A percentile compares a stretch with the other conserved stretches of the same genome.
phyloP scores from a whole-genome alignment of 2,888 invertebrate species.

The Lasioglossum malachurum region DNA sequence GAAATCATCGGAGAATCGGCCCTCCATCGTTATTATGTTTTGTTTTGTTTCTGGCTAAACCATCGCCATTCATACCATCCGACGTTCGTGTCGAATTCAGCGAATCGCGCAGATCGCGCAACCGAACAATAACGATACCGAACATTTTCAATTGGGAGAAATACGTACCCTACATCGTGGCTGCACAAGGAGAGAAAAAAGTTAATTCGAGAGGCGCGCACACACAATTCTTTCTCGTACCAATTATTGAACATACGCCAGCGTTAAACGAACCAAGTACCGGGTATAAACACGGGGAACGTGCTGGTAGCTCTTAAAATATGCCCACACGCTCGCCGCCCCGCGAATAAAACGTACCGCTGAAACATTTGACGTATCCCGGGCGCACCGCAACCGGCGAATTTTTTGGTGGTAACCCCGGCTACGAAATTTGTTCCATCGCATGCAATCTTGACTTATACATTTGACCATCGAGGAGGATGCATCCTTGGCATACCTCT shows the following conservation, averaged over 20 bases:
- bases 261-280: conserved; percentile 50
- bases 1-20: conserved; percentile 50
- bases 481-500: conserved; percentile 42
- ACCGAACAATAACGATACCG: conserved; percentile 60
- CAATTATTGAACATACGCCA: conserved; percentile 58
- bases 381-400: neutral
- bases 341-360: conserved; percentile 38
- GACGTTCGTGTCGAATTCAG: conserved; percentile 30
- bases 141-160: conserved; percentile 51
- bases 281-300: conserved; percentile 40
- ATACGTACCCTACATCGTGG: conserved; percentile 13
- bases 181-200: neutral
- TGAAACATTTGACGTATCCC: conserved; percentile 40
- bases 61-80: conserved; percentile 12
- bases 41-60: conserved; percentile 44
- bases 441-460: conserved; percentile 55
- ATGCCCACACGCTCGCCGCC: neutral
- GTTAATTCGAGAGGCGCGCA: neutral
- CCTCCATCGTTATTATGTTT: conserved; percentile 22
- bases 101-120: conserved; percentile 54
- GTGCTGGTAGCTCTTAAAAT: conserved; percentile 36
- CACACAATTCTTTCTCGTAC: conserved; percentile 37
- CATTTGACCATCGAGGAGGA: conserved; percentile 32
- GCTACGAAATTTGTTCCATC: conserved; percentile 23
- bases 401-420: neutral